Base-by-base conservation (phyloP, 2,113 vertebrate genomes). In the Pogona vitticeps region DNA sequence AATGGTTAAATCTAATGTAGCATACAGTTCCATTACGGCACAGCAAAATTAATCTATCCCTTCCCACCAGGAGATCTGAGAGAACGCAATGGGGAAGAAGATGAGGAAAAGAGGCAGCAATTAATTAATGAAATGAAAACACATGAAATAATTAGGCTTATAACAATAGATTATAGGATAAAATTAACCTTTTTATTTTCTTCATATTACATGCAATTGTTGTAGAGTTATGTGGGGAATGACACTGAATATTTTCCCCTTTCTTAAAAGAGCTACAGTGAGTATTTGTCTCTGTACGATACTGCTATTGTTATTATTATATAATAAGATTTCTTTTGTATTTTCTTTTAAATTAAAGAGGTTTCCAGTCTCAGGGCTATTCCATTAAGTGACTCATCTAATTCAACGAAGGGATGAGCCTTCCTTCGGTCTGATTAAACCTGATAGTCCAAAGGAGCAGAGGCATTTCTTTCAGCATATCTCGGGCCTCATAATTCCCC, bases 1-100 rank as follows among this genome's bases (percentile, higher is more conserved):
- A 97, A 97, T 97, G 97, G 95, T 95, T 95, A 95, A 95, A 94
- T 97, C 95, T 97, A 97, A 97, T 97, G 97, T 97, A 96, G 96
- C 97, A 96, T 97, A 97, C 94, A 97, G 96, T 97, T 97, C 97
- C 97, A 97, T 97, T 97, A 97, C 95, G 93, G 88, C 95, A 96
- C 95, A 96, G 94, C 95, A 96, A 96, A 97, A 97, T 96, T 96
- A 96, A 97, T 97, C 95, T 95, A 91, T 92, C 93, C 92, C 89
- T 96, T 96, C 96, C 95, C 96, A 97, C 91, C 92, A 97, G 97
- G 97, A 97, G 96, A 96, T 95, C 96, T 97, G 96, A 96, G 96
- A 95, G 97, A 97, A 97, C 97, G 95, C 97, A 96, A 97, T 96
- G 95, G 96, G 95, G 97, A 96, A 96, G 94, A 80, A 95, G 92